Evolutionary conservation across 2,888 invertebrate species (phyloP).

Genomic region (Megaustenia siamemsis): DNA sequence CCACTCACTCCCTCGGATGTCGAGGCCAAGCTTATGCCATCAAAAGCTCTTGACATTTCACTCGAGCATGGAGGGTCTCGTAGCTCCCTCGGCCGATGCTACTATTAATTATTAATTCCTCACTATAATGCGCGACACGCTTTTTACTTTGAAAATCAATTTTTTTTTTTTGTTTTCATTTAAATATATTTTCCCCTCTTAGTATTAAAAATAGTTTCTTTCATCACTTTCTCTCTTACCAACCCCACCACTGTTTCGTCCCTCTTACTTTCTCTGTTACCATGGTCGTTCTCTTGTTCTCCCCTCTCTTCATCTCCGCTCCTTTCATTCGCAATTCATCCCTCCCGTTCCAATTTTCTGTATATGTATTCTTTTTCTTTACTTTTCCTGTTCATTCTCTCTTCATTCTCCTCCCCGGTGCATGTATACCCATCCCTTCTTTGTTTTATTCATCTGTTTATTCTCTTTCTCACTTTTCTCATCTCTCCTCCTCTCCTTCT

Average conservation of each 20-base stretch:
- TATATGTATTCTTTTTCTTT: background rate
- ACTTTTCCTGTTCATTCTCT: background rate
- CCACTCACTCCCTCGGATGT: background rate
- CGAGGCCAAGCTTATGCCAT: background rate
- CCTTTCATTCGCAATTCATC: conserved; percentile 14
- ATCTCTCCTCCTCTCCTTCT: conserved; percentile 20
- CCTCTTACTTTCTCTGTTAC: background rate
- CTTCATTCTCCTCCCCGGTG: conserved; percentile 1
- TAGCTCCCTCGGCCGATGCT: background rate
- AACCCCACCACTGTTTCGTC: background rate
- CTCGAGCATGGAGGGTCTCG: background rate
- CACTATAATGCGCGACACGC: background rate
- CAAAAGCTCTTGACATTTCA: background rate
- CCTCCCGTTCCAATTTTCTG: background rate
- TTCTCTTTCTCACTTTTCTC: background rate
- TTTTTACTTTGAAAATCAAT: conserved; percentile 14
- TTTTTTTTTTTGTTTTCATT: background rate
- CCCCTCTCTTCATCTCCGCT: background rate
- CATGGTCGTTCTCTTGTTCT: background rate
- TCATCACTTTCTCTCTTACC: conserved; percentile 10
- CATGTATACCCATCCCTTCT: too few species aligned
- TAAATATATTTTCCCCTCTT: too few species aligned
- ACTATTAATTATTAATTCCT: background rate
- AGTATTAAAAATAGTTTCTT: background rate
- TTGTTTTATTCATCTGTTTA: too few species aligned